Evolutionary conservation across 2,797 vertebrate genomes (phyloP), one percentile per base, ranked within the genome.

Genomic region (Acanthurus tractus): DNA sequence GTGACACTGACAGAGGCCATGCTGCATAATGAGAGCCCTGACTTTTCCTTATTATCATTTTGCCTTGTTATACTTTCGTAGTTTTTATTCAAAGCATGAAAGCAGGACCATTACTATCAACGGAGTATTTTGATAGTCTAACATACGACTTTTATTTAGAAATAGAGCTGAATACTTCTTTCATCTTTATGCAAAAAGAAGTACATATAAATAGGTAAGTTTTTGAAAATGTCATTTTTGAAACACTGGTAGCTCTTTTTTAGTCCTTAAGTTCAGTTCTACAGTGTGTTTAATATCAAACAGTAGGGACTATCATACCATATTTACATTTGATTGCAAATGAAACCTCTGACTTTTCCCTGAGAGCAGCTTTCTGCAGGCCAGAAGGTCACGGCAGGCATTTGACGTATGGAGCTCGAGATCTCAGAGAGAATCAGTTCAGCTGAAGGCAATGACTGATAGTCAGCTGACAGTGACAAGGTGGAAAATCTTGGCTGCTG

Each of bases 381-480:
- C 66, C 67, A 84, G 55, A 69, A 76, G 79, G 82, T 79, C 52
- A 29, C 40, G 65, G 62, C 63, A 52, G 53, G 53, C 49, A 7
- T 77, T 61, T 3, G 73, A 76, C 68, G 56, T 20, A 50, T 44
- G 52, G 70, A 78, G 69, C 55, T 78, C 2, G 46, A 58, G 70
- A 72, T 85, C 65, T 59, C 63, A 20, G 65, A 23, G 46, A 74
- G 77, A 82, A 78, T 73, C 70, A 44, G 58, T 59, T 80, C 52
- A 42, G 73, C 81, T 81, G 23, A 83, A 77, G 69, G 69, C 67
- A 55, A 22, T 66, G 78, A 81, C 78, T 87, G 85, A 79, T 61
- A 72, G 90, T 91, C 91, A 92, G 84, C 90, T 91, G 92, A 91
- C 59, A 57, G 71, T 86, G 85, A 90, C 85, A 88, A 70, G 74